Percentiles rank a stretch among this genome's conserved stretches.
Evolutionary conservation across 1,140 invertebrate species (phyloP).

Genomic region (Laodelphax striatellus): DNA sequence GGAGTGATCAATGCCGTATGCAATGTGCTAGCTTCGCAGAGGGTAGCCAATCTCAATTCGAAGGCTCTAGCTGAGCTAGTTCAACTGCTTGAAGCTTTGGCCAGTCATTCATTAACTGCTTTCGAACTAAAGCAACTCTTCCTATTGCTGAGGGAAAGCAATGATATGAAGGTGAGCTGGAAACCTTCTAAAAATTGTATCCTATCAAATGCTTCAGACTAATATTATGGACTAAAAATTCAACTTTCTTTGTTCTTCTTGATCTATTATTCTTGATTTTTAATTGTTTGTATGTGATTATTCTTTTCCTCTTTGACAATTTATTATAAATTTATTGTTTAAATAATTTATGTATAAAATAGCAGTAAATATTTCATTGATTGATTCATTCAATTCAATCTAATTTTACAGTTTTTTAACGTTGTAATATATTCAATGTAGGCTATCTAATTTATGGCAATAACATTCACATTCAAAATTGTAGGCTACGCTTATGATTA

Average conservation of each 20-base stretch:
- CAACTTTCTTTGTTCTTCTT: slow-evolving; percentile 13
- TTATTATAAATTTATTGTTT: too few relatives aligned
- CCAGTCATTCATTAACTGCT: slow-evolving; percentile 42
- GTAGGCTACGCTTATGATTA: too few relatives aligned
- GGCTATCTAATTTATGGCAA: too few relatives aligned
- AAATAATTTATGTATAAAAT: too few relatives aligned
- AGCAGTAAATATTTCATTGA: too few relatives aligned
- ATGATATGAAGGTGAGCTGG: slow-evolving; percentile 25
- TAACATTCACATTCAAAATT: too few relatives aligned
- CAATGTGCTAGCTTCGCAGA: slow-evolving; percentile 25
- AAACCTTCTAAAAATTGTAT: background rate
- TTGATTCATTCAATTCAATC: too few relatives aligned
- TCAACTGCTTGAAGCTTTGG: slow-evolving; percentile 42
- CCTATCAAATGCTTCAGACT: too few relatives aligned
- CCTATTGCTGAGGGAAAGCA: slow-evolving; percentile 30
- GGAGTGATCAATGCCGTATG: slow-evolving; percentile 33
- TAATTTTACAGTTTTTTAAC: too few relatives aligned
- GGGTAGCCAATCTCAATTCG: slow-evolving; percentile 14
- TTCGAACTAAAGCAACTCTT: slow-evolving; percentile 43
- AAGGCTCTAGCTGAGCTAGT: slow-evolving; percentile 38
- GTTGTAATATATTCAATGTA: too few relatives aligned
- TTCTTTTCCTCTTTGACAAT: too few relatives aligned
- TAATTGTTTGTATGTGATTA: too few relatives aligned
- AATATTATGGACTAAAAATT: background rate
- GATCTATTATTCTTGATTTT: background rate